Evolutionary conservation across 2,113 vertebrate species (phyloP).

Genomic region (Calidris pugnax): DNA sequence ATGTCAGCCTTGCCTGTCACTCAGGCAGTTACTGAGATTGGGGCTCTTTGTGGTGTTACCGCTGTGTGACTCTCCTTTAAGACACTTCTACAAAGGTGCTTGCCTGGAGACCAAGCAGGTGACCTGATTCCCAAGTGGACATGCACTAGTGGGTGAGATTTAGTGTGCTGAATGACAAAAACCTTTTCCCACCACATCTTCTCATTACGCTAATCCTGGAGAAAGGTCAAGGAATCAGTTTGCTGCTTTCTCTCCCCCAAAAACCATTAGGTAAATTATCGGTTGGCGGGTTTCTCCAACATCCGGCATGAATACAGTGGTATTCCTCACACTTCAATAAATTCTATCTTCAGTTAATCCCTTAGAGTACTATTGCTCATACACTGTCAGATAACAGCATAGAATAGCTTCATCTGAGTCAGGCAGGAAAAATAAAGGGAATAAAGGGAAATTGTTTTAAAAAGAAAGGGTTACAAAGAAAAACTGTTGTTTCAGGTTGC

Average conservation of each 20-base stretch:
- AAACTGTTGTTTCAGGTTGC: not conserved
- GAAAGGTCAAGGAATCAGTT: not conserved
- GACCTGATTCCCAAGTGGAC: not conserved
- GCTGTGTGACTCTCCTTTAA: not conserved
- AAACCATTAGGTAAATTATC: not conserved
- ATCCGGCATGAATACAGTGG: not conserved
- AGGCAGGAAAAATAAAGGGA: not conserved
- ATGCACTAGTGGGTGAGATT: not conserved
- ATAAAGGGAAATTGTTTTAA: too few relatives aligned
- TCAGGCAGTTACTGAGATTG: not conserved
- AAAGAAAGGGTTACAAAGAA: not conserved
- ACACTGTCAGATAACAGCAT: not conserved
- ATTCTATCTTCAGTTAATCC: not conserved
- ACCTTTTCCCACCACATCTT: not conserved
- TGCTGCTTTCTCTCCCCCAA: not conserved
- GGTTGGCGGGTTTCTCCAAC: not conserved
- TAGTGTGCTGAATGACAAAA: not conserved
- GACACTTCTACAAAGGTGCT: not conserved
- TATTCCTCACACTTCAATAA: not conserved
- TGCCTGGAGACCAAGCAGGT: not conserved
- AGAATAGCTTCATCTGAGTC: not conserved
- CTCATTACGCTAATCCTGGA: not conserved
- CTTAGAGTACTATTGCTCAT: not conserved
- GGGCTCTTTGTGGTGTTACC: not conserved
- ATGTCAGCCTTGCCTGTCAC: not conserved